Evolutionary conservation across 2,113 vertebrate species (phyloP).

Genomic region (Strigops habroptila): DNA sequence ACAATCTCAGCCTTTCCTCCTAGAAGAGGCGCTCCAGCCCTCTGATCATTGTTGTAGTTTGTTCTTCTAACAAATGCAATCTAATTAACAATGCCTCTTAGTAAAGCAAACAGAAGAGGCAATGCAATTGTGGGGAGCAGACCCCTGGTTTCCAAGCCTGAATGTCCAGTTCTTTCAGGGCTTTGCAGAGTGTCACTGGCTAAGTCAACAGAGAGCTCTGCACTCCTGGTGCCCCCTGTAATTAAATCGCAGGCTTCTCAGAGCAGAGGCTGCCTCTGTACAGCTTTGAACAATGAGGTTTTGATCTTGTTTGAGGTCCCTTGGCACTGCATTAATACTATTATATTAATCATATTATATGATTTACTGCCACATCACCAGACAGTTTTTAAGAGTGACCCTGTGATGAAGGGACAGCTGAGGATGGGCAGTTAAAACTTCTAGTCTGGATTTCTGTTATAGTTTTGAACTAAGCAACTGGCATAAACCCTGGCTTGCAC

Average conservation of each 20-base stretch:
- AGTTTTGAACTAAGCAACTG: neutral
- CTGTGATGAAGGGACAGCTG: neutral
- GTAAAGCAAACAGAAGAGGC: neutral
- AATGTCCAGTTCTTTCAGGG: neutral
- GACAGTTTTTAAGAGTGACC: neutral
- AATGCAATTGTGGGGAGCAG: neutral
- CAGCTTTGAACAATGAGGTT: neutral
- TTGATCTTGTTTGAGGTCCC: conserved; percentile 28
- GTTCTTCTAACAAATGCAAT: neutral
- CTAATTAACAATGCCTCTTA: neutral
- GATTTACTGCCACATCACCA: neutral
- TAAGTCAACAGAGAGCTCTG: neutral
- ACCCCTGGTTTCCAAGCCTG: neutral
- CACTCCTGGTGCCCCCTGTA: neutral
- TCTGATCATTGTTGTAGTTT: neutral
- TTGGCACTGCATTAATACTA: neutral
- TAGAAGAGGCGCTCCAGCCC: neutral
- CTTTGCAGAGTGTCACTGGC: neutral
- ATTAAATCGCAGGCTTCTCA: neutral
- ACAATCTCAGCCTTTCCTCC: neutral
- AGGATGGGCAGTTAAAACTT: neutral
- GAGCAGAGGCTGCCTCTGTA: neutral
- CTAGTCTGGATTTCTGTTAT: neutral
- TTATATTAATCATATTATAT: neutral
- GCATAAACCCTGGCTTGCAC: neutral